Evolutionary conservation across 2,113 vertebrate species (phyloP), one percentile per base, ranked within the genome.

Genomic region (Peromyscus maniculatus): DNA sequence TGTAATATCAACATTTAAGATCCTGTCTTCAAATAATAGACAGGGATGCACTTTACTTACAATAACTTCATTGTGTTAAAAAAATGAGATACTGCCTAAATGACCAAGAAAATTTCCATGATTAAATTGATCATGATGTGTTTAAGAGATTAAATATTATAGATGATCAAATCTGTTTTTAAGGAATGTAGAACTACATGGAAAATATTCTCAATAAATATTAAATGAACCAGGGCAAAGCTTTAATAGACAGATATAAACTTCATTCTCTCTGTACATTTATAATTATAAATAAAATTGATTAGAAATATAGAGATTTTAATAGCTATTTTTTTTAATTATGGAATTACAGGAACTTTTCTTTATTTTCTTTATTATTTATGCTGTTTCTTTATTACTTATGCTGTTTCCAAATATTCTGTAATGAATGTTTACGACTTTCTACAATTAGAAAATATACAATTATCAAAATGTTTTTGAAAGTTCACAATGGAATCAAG

Each of bases 241-340:
- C 64, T 89, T 69, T 89, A 90, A 82, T 78, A 96, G 33, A 57
- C 3, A 79, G 12, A 62, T 57, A 1, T 80, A 33, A 90, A 89
- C 52, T 92, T 83, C 15, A 95, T 87, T 13, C 36, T 80, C 7
- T 82, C 43, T 83, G 5, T 88, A 22, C 43, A 77, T 31, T 93
- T 92, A 46, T 88, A 83, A 78, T 49, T 83, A 87, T 82, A 59
- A 72, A 94, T 89, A 12, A 86, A 95, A 66, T 62, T 89, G 17
- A 1, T 5, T 28, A 66, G 17, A 86, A 89, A 84, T 71, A 84
- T 64, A 69, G 15, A 89, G 57, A 80, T 87, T 91, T 83, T 87
- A 71, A 83, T 16, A 93, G 36, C 39, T 33, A 33, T 87, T 87
- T 43, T 77, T 59, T 94, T 49, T 87, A 80, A 90, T 75, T 3